These are phyloP conservation scores for Toxotes jaculatrix DNA, from an alignment of 2,113 vertebrate genomes.

Conservation along the genomic window DNA sequence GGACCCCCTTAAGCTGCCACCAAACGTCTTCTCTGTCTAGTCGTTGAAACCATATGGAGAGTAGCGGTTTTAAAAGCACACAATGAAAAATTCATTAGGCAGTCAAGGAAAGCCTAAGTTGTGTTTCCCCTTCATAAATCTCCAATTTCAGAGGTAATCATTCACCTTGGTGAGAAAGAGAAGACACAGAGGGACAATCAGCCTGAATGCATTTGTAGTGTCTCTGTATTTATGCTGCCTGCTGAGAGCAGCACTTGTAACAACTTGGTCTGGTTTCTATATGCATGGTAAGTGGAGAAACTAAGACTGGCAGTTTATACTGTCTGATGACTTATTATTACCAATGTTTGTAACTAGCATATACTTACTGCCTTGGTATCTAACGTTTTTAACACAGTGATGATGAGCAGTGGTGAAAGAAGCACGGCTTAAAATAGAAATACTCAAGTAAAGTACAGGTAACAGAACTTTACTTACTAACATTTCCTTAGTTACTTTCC, in stretches of 20 bases:
- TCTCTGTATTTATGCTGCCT: constrained; percentile 18
- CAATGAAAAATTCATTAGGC: constrained; percentile 60
- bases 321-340: constrained; percentile 12
- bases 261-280: constrained; percentile 15
- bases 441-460: too few species aligned
- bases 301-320: neutral
- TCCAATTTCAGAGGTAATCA: constrained; percentile 49
- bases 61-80: constrained; percentile 34
- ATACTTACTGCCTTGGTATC: neutral
- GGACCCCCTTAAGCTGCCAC: constrained; percentile 54
- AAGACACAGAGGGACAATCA: constrained; percentile 29
- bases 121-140: constrained; percentile 57
- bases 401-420: neutral
- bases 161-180: constrained; percentile 46
- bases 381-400: neutral
- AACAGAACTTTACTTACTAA: too few species aligned
- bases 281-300: neutral
- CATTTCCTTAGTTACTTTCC: too few species aligned
- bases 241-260: constrained; percentile 14
- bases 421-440: too few species aligned
- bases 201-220: constrained; percentile 19
- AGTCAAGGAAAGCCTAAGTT: constrained; percentile 33
- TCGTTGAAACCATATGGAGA: constrained; percentile 41
- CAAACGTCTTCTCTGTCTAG: constrained; percentile 45
- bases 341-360: neutral